Base-by-base conservation (phyloP, 2,113 vertebrate species). In the Chamaetylas fuelleborni region DNA sequence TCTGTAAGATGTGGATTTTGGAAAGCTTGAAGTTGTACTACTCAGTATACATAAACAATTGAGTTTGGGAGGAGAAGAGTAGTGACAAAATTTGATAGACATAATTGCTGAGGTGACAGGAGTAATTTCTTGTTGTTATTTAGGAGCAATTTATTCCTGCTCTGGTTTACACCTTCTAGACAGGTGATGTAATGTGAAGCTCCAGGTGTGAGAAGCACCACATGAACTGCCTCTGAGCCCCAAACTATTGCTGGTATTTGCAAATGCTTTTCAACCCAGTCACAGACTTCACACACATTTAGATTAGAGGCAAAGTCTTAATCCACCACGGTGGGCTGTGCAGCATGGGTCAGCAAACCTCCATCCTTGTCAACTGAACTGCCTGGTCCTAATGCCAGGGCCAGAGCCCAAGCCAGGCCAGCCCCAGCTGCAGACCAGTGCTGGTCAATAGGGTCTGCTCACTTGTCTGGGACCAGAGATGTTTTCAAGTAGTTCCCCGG, bases 401-500 rank as follows among this genome's bases (percentile, higher is more conserved):
- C 92, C 26, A 54, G 51, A 67, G 48, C 93, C 67, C 48, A 29
- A 10, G 40, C 81, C 90, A 53, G 65, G 42, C 61, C 23, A 25
- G 85, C 42, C 86, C 38, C 65, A 31, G 56, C 64, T 51, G 24
- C 73, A n/a, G 80, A 38, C 78, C 70, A 43, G 58, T 9, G 7
- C 77, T 54, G 47, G n/a, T 56, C 70, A 47, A 0, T 26, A 28
- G 69, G 64, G 33, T 43, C 82, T 70, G 48, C 50, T 65, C 40
- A 5, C 25, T 61, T 31, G 26, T 56, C 60, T 9, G 5, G 92
- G 87, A 87, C 81, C 88, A 86, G 91, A 93, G 67, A 45, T 51
- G 16, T n/a, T 90, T 90, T 88, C 40, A 56, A 83, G 70, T 73
- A 79, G 78, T 90, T 94, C 60, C 91, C 83, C 93, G 64, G 6